Evolutionary conservation across 2,797 vertebrate species (phyloP), one percentile per base, ranked within the genome.

Genomic region (Syncerus caffer): DNA sequence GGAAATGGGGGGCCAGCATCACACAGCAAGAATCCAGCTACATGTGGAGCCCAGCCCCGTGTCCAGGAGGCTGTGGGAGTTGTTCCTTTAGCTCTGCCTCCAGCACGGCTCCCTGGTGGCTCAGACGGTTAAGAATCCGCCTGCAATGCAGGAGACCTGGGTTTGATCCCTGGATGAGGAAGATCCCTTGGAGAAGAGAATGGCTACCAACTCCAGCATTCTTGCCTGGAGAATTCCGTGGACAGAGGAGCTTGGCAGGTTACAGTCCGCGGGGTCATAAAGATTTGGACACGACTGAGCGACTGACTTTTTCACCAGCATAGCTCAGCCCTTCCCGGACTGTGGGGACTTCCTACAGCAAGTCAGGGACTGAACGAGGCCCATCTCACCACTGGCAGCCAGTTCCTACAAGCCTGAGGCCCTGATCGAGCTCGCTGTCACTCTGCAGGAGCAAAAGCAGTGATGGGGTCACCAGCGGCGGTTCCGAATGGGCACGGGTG

Each of bases 341-440:
- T 0, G 0, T 12, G 0, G 57, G 34, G 23, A 2, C 53, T 10
- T n/a, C 55, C 34, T 7, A 25, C 0, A 0, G 45, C 2, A 29
- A 13, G 16, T 38, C 38, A 13, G 53, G 27, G 23, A 16, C 6
- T 12, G 1, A 47, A 53, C 4, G 2, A 3, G 12, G 25, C 45
- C 83, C 71, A 4, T 7, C 9, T 45, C 3, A 5, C 4, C 1
- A 1, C 74, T n/a, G 14, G 16, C 13, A 11, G 34, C 76, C 1
- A 11, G 51, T 7, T 25, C 25, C 64, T n/a, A 58, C 64, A 60
- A 55, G 57, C 9, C 55, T 1, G 2, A 25, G 64, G 38, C 38
- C 64, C 34, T 34, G 29, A 6, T 1, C 0, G 5, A 8, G 27
- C 45, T 10, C 4, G n/a, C 16, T 2, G 6, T 15, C 15, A 1